Percentiles rank a stretch among this genome's conserved stretches.
These are phyloP conservation scores for Coregonus sp. DNA, from an alignment of 2,797 vertebrate genomes.

Conservation along the genomic window DNA sequence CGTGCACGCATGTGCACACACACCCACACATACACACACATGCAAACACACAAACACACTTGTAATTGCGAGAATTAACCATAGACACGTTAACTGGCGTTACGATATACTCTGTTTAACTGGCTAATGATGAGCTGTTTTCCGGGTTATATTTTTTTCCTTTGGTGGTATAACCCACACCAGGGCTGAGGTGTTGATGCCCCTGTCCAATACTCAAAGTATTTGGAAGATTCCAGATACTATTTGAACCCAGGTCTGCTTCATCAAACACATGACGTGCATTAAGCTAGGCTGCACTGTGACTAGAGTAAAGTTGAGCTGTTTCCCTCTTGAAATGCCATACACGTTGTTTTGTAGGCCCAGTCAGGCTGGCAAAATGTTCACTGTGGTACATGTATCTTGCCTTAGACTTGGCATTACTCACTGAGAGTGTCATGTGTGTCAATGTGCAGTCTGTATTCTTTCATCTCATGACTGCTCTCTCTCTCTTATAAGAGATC, in stretches of 20 bases:
- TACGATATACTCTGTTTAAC: not conserved
- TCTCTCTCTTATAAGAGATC: not conserved
- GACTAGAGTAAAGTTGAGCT: not conserved
- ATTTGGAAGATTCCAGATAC: not conserved
- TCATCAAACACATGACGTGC: not conserved
- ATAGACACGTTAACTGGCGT: not conserved
- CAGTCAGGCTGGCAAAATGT: conserved; percentile 17
- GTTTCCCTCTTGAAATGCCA: not conserved
- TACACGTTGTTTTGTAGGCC: not conserved
- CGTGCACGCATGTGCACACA: not conserved
- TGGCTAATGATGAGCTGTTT: not conserved
- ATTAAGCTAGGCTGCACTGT: not conserved
- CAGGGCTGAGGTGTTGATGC: conserved; percentile 14
- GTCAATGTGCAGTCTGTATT: not conserved
- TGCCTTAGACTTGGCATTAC: conserved; percentile 26
- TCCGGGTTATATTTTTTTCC: not conserved
- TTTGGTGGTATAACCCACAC: not conserved
- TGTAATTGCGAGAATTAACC: too few species aligned
- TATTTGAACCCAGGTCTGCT: not conserved
- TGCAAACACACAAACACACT: not conserved
- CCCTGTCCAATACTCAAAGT: not conserved
- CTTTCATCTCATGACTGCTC: conserved; percentile 5
- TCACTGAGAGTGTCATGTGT: conserved; percentile 13
- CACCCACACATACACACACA: conserved; percentile 13
- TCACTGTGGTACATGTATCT: conserved; percentile 7